Evolutionary conservation across 2,888 invertebrate genomes (phyloP).

Genomic region (Vesta saturnalis): DNA sequence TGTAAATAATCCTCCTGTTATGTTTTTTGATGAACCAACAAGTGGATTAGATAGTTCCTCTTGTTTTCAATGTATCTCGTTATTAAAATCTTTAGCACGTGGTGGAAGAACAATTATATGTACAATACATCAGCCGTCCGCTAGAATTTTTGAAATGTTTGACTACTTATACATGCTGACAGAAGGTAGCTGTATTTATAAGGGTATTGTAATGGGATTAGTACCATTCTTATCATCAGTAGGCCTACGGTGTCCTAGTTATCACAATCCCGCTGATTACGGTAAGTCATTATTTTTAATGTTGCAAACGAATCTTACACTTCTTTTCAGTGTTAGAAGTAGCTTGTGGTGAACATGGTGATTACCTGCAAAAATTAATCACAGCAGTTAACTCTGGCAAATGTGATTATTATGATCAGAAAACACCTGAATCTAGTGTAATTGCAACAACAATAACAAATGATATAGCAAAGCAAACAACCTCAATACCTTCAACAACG

Average conservation of each 20-base stretch:
- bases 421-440: conserved; percentile 21
- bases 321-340: conserved; percentile 87
- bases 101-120: conserved; percentile 93
- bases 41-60: conserved; percentile 94
- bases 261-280: conserved; percentile 97
- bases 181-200: conserved; percentile 93
- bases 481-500: conserved; percentile 41
- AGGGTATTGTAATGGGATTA: conserved; percentile 83
- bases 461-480: conserved; percentile 65
- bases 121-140: conserved; percentile 96
- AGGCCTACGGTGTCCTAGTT: conserved; percentile 90
- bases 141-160: conserved; percentile 95
- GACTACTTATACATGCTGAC: conserved; percentile 92
- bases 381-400: conserved; percentile 84
- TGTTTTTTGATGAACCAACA: conserved; percentile 97
- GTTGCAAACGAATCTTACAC: not conserved
- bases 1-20: conserved; percentile 95
- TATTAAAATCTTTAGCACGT: conserved; percentile 87
- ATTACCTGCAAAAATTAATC: conserved; percentile 85
- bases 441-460: conserved; percentile 62
- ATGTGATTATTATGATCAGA: conserved; percentile 68
- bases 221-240: conserved; percentile 89
- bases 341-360: conserved; percentile 94
- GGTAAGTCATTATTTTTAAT: conserved; percentile 65
- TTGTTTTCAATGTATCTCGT: conserved; percentile 90